Evolutionary conservation across 2,888 invertebrate species (phyloP), one percentile per base, ranked within the genome.

Genomic region (Tipula unca): DNA sequence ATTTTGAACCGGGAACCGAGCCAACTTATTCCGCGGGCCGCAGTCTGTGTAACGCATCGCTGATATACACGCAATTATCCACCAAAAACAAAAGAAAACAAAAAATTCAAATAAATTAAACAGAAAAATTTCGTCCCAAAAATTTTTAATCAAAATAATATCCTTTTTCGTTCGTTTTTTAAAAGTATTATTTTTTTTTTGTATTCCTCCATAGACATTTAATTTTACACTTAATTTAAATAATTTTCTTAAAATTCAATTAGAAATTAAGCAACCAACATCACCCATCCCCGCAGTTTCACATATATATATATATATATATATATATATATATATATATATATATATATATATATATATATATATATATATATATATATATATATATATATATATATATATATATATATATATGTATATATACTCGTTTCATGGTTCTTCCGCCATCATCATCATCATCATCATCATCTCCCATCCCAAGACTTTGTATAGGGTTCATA

Each of bases 101-200:
- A 69, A 69, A 69, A 69, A 69, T 25, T 14, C 69, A 69, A 69
- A 69, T 69, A 25, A 69, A 69, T 25, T 69, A 69, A 69, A 69
- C 69, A 69, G 69, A 69, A 69, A 69, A 69, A 69, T 69, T 69
- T 69, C 69, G 69, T 69, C 69, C 69, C 69, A 69, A 69, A 69
- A 25, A 69, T 69, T 25, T 69, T 69, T 69, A 69, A 69, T 69
- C 69, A 69, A 69, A 69, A 69, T 69, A 69, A 69, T 69, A 69
- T 69, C 69, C 25, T 69, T 69, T 69, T 69, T 25, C 69, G 25
- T 54, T 17, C 17, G 48, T 20, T 54, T n/a, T 54, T 13, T 13
- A 42, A 42, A 42, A 35, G 39, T 39, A 17, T 54, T 48, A n/a
- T n/a, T n/a, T n/a, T n/a, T n/a, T n/a, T n/a, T n/a, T n/a, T n/a